Conservation (phyloP, 2,797 vertebrate genomes). For the Parotocinclus haroldoi region DNA sequence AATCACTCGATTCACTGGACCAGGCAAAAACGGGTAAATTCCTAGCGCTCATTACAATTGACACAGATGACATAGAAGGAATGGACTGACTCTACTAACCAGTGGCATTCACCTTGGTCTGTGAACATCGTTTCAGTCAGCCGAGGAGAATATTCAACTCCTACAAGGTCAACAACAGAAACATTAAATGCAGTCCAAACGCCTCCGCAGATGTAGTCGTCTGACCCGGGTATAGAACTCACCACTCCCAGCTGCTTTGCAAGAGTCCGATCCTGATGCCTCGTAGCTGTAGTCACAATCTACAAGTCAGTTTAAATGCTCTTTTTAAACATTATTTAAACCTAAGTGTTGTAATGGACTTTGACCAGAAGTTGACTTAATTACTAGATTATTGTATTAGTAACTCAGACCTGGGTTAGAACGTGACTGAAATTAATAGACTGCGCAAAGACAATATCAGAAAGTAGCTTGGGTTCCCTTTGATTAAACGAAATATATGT, state of each 20-base stretch:
- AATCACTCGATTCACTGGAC: conserved; percentile 61
- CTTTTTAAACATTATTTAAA: too few species aligned
- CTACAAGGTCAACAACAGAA: conserved; percentile 49
- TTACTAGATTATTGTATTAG: too few species aligned
- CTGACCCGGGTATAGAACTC: conserved; percentile 7
- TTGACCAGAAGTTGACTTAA: too few species aligned
- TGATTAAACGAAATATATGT: too few species aligned
- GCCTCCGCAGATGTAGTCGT: conserved; percentile 5
- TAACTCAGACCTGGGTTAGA: too few species aligned
- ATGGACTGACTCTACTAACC: conserved; percentile 56
- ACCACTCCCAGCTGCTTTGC: conserved; percentile 60
- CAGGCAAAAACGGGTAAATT: neutral
- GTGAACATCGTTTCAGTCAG: conserved; percentile 53
- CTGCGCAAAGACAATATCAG: too few species aligned
- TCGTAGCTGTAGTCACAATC: neutral
- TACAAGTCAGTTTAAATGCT: too few species aligned
- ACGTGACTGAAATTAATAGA: too few species aligned
- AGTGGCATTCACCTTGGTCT: conserved; percentile 58
- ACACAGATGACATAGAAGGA: neutral
- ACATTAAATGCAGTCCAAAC: conserved; percentile 9
- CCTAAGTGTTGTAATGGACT: too few species aligned
- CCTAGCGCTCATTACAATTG: too few species aligned
- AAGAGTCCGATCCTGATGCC: conserved; percentile 47
- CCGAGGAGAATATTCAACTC: conserved; percentile 52
- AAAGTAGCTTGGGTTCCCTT: too few species aligned